Conservation (phyloP, 2,797 vertebrate genomes). For the Anniella stebbinsi region DNA sequence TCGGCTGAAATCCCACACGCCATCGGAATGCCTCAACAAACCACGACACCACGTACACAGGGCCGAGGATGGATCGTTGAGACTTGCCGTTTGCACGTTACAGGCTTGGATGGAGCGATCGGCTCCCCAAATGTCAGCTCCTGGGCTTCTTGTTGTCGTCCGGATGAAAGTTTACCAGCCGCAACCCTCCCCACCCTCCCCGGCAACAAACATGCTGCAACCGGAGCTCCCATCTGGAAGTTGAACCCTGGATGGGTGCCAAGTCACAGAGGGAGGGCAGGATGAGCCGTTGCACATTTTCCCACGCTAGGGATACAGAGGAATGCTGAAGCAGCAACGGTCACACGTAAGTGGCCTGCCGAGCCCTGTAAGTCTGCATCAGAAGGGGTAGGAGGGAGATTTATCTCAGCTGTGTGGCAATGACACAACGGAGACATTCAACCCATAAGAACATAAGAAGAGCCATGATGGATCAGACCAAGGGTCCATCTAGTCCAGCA, state of each 20-base stretch:
- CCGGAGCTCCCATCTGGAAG: slow-evolving; percentile 48
- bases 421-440: not conserved
- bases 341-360: slow-evolving; percentile 51
- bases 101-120: slow-evolving; percentile 34
- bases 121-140: not conserved
- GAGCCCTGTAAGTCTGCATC: slow-evolving; percentile 24
- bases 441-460: not conserved
- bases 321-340: slow-evolving; percentile 39
- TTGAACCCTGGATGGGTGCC: slow-evolving; percentile 7
- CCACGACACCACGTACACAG: accelerated
- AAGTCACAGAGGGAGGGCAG: not conserved
- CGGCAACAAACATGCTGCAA: slow-evolving; percentile 49
- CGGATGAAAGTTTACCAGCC: slow-evolving; percentile 21
- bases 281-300: slow-evolving; percentile 27
- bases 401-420: not conserved
- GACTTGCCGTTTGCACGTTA: not conserved
- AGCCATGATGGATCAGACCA: too few relatives aligned
- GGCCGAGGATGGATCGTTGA: not conserved
- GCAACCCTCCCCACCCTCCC: slow-evolving; percentile 31
- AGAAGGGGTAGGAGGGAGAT: not conserved
- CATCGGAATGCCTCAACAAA: not conserved
- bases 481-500: too few relatives aligned
- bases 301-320: slow-evolving; percentile 62
- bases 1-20: not conserved
- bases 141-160: slow-evolving; percentile 43